Conservation (phyloP, 2,888 invertebrate species). For the Sinohyriopsis cumingii region DNA sequence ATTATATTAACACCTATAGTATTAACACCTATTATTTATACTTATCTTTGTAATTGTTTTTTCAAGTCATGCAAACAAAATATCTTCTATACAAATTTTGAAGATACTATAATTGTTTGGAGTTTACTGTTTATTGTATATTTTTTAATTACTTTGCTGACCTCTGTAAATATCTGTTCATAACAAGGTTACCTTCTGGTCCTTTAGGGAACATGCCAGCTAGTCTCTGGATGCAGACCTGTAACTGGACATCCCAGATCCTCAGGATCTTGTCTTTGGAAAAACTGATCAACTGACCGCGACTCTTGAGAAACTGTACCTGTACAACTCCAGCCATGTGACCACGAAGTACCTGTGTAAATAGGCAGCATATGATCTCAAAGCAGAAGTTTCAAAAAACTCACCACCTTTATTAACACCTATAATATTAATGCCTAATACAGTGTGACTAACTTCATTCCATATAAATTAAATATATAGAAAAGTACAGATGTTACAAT, state of each 20-base stretch:
- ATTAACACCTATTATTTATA: too few species aligned
- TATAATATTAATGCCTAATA: too few species aligned
- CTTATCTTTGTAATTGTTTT: too few species aligned
- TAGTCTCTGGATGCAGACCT: constrained; percentile 71
- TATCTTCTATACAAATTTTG: too few species aligned
- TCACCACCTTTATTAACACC: too few species aligned
- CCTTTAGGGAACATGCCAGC: constrained; percentile 72
- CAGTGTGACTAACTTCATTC: background rate
- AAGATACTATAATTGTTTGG: too few species aligned
- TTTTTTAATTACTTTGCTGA: too few species aligned
- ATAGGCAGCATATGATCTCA: background rate
- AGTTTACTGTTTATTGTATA: too few species aligned
- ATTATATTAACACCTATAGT: too few species aligned
- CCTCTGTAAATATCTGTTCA: too few species aligned
- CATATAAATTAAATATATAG: background rate
- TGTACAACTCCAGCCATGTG: constrained; percentile 72
- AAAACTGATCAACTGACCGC: constrained; percentile 71
- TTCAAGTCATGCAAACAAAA: too few species aligned
- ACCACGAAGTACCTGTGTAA: constrained; percentile 67
- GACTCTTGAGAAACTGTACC: constrained; percentile 68
- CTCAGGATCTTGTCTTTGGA: constrained; percentile 72
- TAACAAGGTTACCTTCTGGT: constrained; percentile 64
- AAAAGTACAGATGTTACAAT: background rate
- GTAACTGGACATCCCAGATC: constrained; percentile 72
- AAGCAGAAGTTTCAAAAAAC: too few species aligned